phyloP scores from a whole-genome alignment of 2,113 vertebrate species.

The Peucedramus taeniatus region DNA sequence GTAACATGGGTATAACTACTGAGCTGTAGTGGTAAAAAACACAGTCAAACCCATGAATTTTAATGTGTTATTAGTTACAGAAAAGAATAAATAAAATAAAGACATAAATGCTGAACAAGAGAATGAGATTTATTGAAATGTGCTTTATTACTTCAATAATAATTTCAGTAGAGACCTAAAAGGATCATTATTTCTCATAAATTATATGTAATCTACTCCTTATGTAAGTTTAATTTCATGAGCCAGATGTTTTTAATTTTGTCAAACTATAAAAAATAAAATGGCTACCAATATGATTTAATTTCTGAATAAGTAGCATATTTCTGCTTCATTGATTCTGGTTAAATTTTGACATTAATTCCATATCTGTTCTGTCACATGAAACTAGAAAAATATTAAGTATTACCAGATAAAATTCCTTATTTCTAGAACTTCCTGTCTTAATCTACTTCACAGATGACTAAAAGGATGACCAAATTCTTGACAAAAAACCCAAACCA shows the following conservation, averaged over 20 bases:
- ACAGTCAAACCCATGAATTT: not conserved
- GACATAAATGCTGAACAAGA: not conserved
- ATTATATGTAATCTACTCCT: not conserved
- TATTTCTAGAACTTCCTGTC: not conserved
- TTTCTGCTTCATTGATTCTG: constrained; percentile 24
- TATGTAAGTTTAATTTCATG: not conserved
- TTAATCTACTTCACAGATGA: not conserved
- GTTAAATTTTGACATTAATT: not conserved
- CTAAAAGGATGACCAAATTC: not conserved
- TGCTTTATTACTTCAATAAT: constrained; percentile 26
- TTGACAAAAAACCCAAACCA: not conserved
- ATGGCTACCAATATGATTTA: not conserved
- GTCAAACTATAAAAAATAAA: constrained; percentile 28
- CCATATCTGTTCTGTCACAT: not conserved
- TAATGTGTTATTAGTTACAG: not conserved
- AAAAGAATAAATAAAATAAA: not conserved
- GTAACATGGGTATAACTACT: not conserved
- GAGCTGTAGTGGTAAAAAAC: not conserved
- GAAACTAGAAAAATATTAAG: not conserved
- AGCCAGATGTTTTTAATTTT: not conserved
- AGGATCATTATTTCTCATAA: constrained; percentile 14
- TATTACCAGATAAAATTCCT: not conserved
- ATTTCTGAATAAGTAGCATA: constrained; percentile 1
- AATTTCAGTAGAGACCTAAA: constrained; percentile 35
- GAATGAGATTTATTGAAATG: constrained; percentile 23